Percentiles rank a stretch among this genome's conserved stretches.
Conservation (phyloP, 2,888 invertebrate species). For the Netelia melanura region DNA sequence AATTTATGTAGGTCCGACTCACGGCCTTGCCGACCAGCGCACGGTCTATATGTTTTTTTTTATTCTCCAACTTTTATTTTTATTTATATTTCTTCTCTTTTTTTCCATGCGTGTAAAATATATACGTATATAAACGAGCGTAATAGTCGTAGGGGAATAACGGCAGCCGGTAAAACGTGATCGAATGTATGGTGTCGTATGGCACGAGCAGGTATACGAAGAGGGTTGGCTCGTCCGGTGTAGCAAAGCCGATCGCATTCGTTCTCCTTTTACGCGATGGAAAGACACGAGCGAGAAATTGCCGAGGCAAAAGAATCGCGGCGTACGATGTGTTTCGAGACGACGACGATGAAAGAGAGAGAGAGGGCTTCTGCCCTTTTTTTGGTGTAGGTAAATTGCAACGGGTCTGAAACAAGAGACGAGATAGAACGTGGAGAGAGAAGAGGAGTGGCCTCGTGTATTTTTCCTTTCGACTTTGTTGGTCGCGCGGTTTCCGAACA, state of each 20-base stretch:
- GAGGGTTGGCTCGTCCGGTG: slow-evolving; percentile 26
- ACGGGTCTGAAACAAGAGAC: neutral
- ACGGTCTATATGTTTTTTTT: slow-evolving; percentile 33
- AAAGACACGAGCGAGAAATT: slow-evolving; percentile 56
- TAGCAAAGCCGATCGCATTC: slow-evolving; percentile 16
- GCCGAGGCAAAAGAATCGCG: slow-evolving; percentile 26
- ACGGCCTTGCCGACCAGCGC: slow-evolving; percentile 48
- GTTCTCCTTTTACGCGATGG: slow-evolving; percentile 27
- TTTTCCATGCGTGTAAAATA: neutral
- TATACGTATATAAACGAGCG: neutral
- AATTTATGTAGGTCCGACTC: slow-evolving; percentile 51
- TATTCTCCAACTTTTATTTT: neutral
- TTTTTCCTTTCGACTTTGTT: slow-evolving; percentile 26
- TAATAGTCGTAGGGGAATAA: slow-evolving; percentile 51
- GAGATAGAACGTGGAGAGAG: slow-evolving; percentile 24
- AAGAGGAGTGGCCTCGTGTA: slow-evolving; percentile 38
- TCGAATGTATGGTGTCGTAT: slow-evolving; percentile 51
- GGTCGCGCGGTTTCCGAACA: neutral
- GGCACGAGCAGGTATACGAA: slow-evolving; percentile 26
- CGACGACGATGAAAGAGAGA: neutral
- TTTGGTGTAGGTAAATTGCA: slow-evolving; percentile 24
- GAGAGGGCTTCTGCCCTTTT: slow-evolving; percentile 39
- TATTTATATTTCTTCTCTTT: neutral
- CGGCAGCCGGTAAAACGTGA: slow-evolving; percentile 59
- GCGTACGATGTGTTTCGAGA: slow-evolving; percentile 36